Evolutionary conservation across 2,888 invertebrate species (phyloP).

Genomic region (Amphipoea lucens): DNA sequence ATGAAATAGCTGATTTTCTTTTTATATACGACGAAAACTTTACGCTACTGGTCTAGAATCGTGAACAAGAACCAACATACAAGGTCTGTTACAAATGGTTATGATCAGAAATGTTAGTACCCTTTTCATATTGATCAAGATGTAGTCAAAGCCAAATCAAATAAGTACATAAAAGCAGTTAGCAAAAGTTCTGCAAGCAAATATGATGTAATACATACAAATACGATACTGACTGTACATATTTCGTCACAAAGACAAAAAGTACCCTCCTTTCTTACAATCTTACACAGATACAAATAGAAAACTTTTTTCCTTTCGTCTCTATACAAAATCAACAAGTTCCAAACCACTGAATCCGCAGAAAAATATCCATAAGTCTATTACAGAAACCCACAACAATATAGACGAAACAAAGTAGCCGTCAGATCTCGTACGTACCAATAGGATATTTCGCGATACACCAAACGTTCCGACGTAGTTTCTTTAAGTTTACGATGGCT

Average conservation of each 20-base stretch:
- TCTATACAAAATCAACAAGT: conserved; percentile 57
- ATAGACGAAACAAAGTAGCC: conserved; percentile 54
- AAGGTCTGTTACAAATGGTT: not conserved
- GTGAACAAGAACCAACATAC: not conserved
- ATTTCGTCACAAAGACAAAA: not conserved
- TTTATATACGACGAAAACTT: too few species aligned
- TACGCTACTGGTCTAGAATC: too few species aligned
- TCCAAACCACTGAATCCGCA: conserved; percentile 31
- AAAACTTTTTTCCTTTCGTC: not conserved
- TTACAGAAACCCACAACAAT: conserved; percentile 47
- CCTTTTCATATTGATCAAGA: not conserved
- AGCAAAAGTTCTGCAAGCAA: not conserved
- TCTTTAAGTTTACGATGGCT: conserved; percentile 80
- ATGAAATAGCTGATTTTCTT: too few species aligned
- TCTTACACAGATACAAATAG: not conserved
- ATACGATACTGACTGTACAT: not conserved
- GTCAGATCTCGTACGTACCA: conserved; percentile 52
- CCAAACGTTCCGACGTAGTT: conserved; percentile 61
- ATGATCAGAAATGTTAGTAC: not conserved
- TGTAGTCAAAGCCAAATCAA: not conserved
- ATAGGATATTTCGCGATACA: conserved; percentile 63
- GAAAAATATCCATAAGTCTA: conserved; percentile 42
- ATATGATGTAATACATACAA: not conserved
- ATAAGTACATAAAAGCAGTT: not conserved
- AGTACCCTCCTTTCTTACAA: not conserved